phyloP scores from a whole-genome alignment of 2,888 invertebrate species.

The Caenorhabditis uteleia region DNA sequence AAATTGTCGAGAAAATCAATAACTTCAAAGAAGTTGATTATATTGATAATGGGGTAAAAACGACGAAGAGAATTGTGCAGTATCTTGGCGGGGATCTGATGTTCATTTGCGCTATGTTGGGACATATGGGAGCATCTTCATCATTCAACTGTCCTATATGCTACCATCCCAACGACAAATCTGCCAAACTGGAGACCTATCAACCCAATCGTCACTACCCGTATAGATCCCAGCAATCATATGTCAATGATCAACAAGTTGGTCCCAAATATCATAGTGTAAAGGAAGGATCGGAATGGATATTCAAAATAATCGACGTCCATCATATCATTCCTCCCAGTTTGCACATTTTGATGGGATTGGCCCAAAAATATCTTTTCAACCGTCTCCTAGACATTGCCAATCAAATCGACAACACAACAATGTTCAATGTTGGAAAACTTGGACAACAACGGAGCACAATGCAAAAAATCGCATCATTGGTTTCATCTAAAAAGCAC shows the following conservation, averaged over 20 bases:
- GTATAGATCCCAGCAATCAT: no score
- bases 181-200: no score
- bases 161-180: neutral
- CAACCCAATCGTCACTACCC: no score
- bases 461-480: neutral
- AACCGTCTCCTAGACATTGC: neutral
- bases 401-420: neutral
- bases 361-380: constrained; percentile 3
- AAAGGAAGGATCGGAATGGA: no score
- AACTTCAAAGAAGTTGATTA: neutral
- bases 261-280: no score
- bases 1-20: neutral
- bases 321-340: neutral
- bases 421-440: neutral
- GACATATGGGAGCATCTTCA: constrained; percentile 5
- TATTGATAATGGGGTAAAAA: neutral
- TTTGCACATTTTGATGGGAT: constrained; percentile 3
- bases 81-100: constrained; percentile 3
- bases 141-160: constrained; percentile 1
- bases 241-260: no score
- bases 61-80: neutral
- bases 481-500: no score
- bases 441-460: neutral
- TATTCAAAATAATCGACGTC: constrained; percentile 1
- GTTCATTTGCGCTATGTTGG: neutral